Evolutionary conservation across 1,140 invertebrate species (phyloP), one percentile per base, ranked within the genome.

Genomic region (Calliopsis andreniformis): DNA sequence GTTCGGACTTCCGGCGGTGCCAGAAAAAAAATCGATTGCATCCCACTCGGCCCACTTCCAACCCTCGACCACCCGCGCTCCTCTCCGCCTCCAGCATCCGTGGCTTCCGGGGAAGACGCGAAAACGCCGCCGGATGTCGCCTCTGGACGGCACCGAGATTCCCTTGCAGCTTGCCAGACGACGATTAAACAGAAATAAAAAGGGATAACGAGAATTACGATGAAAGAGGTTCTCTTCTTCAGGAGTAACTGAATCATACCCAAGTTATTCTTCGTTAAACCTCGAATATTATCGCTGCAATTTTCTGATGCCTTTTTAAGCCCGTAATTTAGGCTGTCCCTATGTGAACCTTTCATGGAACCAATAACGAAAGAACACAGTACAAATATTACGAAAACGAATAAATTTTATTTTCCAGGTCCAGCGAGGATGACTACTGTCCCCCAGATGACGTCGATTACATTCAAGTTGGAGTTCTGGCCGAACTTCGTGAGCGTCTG

Each of bases 391-490:
- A n/a, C n/a, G n/a, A n/a, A n/a, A n/a, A n/a, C n/a, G 39, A 62
- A 66, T 58, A 58, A 61, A 67, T 72, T 49, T 61, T 63, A 18
- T 59, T 49, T 78, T 75, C 18, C 71, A 94, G 85, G 79, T 98
- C 97, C 0, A 95, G 95, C 62, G 93, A 95, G n/a, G 97, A 98
- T 86, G 97, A 97, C 67, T 98, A 98, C 87, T 98, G 97, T 87
- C 97, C 97, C 2, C 86, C 92, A 12, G 93, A 96, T 83, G 94
- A 96, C 86, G 96, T 97, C 39, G 94, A 96, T 23, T 91, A 91
- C 45, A 96, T 97, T 58, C 95, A 97, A 87, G 90, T 93, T 8
- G 87, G 88, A 14, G 94, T 96, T 2, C 66, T 96, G 28, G 87
- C 93, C 14, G 90, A 93, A 72, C 71, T 89, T 89, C 62, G 85